Evolutionary conservation across 2,888 invertebrate genomes (phyloP).

Genomic region (Bellardia pandia): DNA sequence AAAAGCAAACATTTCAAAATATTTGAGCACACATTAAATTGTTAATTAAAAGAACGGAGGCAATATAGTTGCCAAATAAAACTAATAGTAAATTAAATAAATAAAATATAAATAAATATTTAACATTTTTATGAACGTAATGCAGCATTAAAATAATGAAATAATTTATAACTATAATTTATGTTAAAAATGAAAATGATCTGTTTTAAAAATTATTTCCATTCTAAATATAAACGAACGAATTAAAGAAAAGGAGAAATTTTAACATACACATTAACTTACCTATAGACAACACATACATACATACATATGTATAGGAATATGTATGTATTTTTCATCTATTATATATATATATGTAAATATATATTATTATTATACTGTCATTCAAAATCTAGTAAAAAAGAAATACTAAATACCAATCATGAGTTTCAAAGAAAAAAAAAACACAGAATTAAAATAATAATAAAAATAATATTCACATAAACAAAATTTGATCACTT

Average conservation of each 20-base stretch:
- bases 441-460: background rate
- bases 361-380: conserved; percentile 31
- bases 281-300: conserved; percentile 45
- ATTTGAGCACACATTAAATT: conserved; percentile 50
- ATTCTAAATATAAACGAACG: conserved; percentile 37
- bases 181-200: background rate
- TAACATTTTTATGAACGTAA: conserved; percentile 39
- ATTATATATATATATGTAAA: conserved; percentile 39
- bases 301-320: conserved; percentile 28
- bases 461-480: conserved; percentile 37
- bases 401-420: conserved; percentile 39
- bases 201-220: conserved; percentile 52
- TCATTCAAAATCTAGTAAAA: conserved; percentile 52
- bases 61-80: conserved; percentile 52
- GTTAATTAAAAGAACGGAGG: conserved; percentile 50
- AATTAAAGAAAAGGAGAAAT: conserved; percentile 24
- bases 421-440: conserved; percentile 57
- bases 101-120: conserved; percentile 22
- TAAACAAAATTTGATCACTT: conserved; percentile 13
- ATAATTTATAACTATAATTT: conserved; percentile 27
- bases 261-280: conserved; percentile 29
- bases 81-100: conserved; percentile 34
- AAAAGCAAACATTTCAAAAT: conserved; percentile 56
- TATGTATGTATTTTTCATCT: conserved; percentile 51
- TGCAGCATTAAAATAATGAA: background rate